These are phyloP conservation scores for Heliconius charithonia DNA, from an alignment of 2,888 invertebrate species.

Conservation along the genomic window DNA sequence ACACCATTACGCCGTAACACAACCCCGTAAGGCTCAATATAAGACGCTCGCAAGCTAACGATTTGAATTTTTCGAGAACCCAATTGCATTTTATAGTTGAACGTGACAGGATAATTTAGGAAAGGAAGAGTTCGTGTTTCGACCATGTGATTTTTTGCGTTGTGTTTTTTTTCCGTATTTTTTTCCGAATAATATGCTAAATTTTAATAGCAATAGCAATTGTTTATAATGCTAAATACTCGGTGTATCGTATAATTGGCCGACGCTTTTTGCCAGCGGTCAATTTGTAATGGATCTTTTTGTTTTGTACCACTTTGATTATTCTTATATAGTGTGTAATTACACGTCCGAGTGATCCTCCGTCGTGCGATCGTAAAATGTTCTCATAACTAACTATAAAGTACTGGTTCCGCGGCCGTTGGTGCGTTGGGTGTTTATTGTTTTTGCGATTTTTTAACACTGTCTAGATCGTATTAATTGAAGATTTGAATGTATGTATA, in stretches of 20 bases:
- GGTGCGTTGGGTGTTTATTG: slow-evolving; percentile 22
- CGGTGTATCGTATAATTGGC: slow-evolving; percentile 69
- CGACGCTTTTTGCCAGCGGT: slow-evolving; percentile 54
- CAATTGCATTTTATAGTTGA: slow-evolving; percentile 83
- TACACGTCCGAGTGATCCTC: slow-evolving; percentile 46
- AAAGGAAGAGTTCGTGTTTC: slow-evolving; percentile 71
- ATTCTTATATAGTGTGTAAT: slow-evolving; percentile 47
- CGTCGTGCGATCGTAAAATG: slow-evolving; percentile 40
- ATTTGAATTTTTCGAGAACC: slow-evolving; percentile 74
- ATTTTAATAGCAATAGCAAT: slow-evolving; percentile 69
- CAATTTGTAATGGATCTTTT: slow-evolving; percentile 56
- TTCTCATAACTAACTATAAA: slow-evolving; percentile 35
- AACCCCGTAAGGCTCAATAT: slow-evolving; percentile 29
- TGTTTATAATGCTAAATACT: slow-evolving; percentile 58
- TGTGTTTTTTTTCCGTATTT: slow-evolving; percentile 43
- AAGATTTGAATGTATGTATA: neutral
- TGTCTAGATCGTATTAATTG: slow-evolving; percentile 6
- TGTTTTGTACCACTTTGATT: slow-evolving; percentile 46
- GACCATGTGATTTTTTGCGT: slow-evolving; percentile 55
- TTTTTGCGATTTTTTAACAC: slow-evolving; percentile 11
- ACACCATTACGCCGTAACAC: slow-evolving; percentile 45
- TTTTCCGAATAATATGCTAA: slow-evolving; percentile 61
- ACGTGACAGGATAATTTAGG: slow-evolving; percentile 83
- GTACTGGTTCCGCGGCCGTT: slow-evolving; percentile 23
- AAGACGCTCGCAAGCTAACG: slow-evolving; percentile 68